Evolutionary conservation across 64 coral and sea anemone species (phyloP).

Genomic region (Montipora sp.): DNA sequence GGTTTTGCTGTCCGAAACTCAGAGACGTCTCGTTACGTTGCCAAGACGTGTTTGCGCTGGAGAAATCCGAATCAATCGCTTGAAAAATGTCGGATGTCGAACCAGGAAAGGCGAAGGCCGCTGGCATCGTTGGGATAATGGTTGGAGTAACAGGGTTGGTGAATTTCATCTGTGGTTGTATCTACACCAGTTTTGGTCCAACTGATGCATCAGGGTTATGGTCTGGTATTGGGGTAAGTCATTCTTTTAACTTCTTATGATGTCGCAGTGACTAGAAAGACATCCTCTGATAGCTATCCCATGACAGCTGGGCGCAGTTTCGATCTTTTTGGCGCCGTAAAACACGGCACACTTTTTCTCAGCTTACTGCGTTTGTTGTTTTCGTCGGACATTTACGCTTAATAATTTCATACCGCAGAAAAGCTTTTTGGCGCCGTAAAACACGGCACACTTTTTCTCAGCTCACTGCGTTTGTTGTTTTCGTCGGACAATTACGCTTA

Average conservation of each 20-base stretch:
- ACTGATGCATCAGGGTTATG: constrained; percentile 2
- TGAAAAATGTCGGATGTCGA: not conserved
- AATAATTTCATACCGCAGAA: too few relatives aligned
- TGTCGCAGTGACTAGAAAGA: too few relatives aligned
- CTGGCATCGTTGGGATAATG: not conserved
- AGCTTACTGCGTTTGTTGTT: too few relatives aligned
- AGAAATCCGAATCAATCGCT: not conserved
- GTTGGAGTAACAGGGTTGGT: not conserved
- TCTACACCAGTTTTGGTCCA: not conserved
- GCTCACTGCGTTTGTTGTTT: too few relatives aligned
- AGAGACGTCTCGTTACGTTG: not conserved
- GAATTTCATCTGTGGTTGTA: not conserved
- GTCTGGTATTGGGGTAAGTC: constrained; percentile 22
- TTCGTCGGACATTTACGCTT: too few relatives aligned
- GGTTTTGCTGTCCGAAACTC: not conserved
- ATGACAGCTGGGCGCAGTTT: too few relatives aligned
- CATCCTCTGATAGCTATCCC: too few relatives aligned
- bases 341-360: too few relatives aligned
- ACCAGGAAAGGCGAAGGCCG: constrained; percentile 27
- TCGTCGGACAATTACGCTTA: too few relatives aligned
- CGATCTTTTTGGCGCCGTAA: too few relatives aligned
- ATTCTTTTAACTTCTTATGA: not conserved
- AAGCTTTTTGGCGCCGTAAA: too few relatives aligned
- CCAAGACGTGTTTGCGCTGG: not conserved
- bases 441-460: too few relatives aligned